Percentiles rank a stretch among this genome's conserved stretches.
phyloP scores from a whole-genome alignment of 2,797 vertebrate genomes.

The Petrocephalus schoutedeni region DNA sequence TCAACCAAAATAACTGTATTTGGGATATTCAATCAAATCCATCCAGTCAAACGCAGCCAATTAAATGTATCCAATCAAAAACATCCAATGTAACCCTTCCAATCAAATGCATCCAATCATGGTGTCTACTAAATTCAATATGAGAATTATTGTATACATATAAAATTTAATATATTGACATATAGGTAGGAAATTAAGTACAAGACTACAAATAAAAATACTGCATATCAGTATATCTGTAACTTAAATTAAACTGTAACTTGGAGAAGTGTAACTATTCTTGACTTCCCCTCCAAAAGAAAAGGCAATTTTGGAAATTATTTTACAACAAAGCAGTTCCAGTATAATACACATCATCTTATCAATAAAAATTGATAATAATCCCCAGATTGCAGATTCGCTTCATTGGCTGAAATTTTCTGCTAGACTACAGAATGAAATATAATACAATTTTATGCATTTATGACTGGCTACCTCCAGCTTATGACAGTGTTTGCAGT shows the following conservation, averaged over 20 bases:
- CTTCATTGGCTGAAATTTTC: not conserved
- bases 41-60: not conserved
- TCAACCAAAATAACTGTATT: not conserved
- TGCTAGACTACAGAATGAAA: not conserved
- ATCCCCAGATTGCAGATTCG: not conserved
- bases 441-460: not conserved
- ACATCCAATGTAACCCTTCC: not conserved
- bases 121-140: not conserved
- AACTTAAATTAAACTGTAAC: not conserved
- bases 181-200: not conserved
- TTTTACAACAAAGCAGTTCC: not conserved
- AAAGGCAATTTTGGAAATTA: not conserved
- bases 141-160: not conserved
- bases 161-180: not conserved
- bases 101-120: not conserved
- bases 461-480: not conserved
- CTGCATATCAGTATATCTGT: not conserved
- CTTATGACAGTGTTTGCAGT: not conserved
- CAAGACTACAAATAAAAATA: not conserved
- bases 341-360: not conserved
- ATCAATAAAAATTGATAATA: not conserved
- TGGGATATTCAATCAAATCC: not conserved
- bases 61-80: not conserved
- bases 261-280: not conserved
- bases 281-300: not conserved